Conservation (phyloP, 1,140 invertebrate species). For the Drosophila persimilis region DNA sequence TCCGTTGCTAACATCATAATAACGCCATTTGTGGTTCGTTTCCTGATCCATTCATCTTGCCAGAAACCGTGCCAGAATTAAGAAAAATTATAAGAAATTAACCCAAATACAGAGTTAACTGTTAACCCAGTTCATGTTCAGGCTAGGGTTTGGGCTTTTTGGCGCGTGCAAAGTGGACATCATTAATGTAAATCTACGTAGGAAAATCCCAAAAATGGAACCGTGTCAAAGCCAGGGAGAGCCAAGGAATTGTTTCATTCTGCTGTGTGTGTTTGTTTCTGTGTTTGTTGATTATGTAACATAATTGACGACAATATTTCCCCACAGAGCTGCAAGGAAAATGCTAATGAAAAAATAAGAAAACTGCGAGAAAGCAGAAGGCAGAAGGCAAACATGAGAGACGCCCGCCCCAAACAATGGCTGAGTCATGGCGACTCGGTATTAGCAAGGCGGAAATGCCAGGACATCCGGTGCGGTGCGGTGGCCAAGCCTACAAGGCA, state of each 20-base stretch:
- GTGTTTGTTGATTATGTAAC: constrained; percentile 60
- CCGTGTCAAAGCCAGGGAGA: constrained; percentile 48
- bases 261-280: not conserved
- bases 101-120: constrained; percentile 51
- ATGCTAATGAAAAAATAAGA: constrained; percentile 66
- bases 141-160: constrained; percentile 9
- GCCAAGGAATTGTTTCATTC: constrained; percentile 35
- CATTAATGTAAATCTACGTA: constrained; percentile 62
- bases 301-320: constrained; percentile 76
- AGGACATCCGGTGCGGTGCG: constrained; percentile 62
- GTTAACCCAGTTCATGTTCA: constrained; percentile 13
- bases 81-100: constrained; percentile 52
- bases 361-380: constrained; percentile 20
- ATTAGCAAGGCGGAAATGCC: constrained; percentile 69
- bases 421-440: constrained; percentile 62
- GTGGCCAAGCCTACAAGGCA: constrained; percentile 43
- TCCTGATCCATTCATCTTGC: constrained; percentile 41
- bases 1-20: constrained; percentile 44
- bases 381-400: constrained; percentile 16
- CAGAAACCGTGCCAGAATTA: constrained; percentile 18
- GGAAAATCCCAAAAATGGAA: constrained; percentile 39
- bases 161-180: constrained; percentile 66
- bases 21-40: constrained; percentile 27
- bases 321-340: constrained; percentile 57
- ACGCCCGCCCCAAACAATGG: constrained; percentile 16